phyloP scores from a whole-genome alignment of 2,888 invertebrate species.

The Tromatobia lineatoria region DNA sequence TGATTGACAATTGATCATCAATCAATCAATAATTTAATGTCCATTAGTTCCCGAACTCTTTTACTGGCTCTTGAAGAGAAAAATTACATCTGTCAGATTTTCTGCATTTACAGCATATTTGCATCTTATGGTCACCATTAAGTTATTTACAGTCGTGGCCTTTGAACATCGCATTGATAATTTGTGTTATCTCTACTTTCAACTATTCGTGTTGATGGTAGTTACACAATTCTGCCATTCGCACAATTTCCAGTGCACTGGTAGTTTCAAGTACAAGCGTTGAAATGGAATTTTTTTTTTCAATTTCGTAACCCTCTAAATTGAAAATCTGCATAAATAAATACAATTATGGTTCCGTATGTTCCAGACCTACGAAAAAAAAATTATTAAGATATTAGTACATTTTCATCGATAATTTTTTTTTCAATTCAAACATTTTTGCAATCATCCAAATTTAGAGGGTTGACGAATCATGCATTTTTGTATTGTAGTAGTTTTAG shows the following conservation, averaged over 20 bases:
- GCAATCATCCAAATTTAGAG: slow-evolving; percentile 29
- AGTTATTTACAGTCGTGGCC: background rate
- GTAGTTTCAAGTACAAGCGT: slow-evolving; percentile 8
- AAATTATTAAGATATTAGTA: background rate
- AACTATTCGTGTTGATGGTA: background rate
- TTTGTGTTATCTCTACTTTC: background rate
- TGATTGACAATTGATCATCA: slow-evolving; percentile 37
- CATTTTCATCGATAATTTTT: background rate
- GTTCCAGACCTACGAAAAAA: background rate
- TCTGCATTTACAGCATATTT: background rate
- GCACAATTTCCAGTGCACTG: background rate
- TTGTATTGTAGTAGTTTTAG: slow-evolving; percentile 32
- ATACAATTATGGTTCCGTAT: background rate
- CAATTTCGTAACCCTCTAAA: background rate
- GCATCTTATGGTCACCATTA: background rate
- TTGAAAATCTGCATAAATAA: background rate
- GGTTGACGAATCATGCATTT: slow-evolving; percentile 34
- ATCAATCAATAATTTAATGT: slow-evolving; percentile 22
- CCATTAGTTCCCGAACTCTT: background rate
- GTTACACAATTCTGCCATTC: background rate
- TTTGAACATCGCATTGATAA: background rate
- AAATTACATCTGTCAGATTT: background rate
- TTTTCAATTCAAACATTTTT: background rate
- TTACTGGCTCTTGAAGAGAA: background rate
- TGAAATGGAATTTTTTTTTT: slow-evolving; percentile 12